A percentile compares a stretch with the other conserved stretches of the same genome.
Conservation (phyloP, 1,140 invertebrate species). For the Lordiphosa clarofinis region DNA sequence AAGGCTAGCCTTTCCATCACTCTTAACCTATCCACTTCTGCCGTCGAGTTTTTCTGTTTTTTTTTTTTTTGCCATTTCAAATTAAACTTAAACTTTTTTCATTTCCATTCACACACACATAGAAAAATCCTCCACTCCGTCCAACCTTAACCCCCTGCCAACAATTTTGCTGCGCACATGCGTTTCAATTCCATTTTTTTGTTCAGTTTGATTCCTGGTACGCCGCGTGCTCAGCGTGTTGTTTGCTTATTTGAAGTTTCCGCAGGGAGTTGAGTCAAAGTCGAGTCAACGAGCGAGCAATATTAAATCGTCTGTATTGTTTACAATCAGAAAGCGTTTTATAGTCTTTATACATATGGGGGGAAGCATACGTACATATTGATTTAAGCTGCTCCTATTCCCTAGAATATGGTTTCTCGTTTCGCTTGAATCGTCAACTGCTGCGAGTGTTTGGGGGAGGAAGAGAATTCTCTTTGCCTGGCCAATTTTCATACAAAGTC, state of each 20-base stretch:
- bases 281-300: conserved; percentile 60
- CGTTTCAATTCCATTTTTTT: conserved; percentile 65
- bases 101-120: conserved; percentile 61
- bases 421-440: conserved; percentile 2
- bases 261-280: conserved; percentile 54
- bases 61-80: conserved; percentile 67
- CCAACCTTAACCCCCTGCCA: conserved; percentile 18
- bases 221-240: conserved; percentile 66
- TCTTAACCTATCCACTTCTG: conserved; percentile 23
- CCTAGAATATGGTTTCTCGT: conserved; percentile 20
- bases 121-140: conserved; percentile 27
- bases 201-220: conserved; percentile 52
- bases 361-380: conserved; percentile 42
- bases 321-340: conserved; percentile 77
- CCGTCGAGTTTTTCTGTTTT: conserved; percentile 28
- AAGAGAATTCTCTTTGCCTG: conserved; percentile 45
- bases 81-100: conserved; percentile 76
- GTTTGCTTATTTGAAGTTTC: conserved; percentile 76
- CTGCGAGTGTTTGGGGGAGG: conserved; percentile 5
- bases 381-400: conserved; percentile 55
- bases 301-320: conserved; percentile 77
- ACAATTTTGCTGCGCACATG: conserved; percentile 60
- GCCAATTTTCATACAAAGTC: conserved; percentile 51
- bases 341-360: conserved; percentile 67
- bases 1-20: conserved; percentile 10